A percentile compares a stretch with the other conserved stretches of the same genome.
These are phyloP conservation scores for Crocallis elinguaria DNA, from an alignment of 2,888 invertebrate species.

Conservation along the genomic window DNA sequence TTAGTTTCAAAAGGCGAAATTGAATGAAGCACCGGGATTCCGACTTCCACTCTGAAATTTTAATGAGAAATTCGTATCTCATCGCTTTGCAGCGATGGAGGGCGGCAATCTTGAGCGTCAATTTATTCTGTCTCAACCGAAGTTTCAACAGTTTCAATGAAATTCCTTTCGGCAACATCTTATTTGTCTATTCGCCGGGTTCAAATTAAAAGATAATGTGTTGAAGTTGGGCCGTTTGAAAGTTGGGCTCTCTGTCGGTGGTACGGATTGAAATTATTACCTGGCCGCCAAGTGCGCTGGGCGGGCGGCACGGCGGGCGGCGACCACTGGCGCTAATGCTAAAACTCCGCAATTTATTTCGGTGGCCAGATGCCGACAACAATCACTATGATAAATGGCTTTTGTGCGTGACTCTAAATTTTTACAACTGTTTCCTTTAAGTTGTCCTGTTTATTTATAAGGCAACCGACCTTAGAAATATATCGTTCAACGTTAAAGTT, in stretches of 20 bases:
- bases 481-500: slow-evolving; percentile 25
- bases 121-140: slow-evolving; percentile 67
- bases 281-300: slow-evolving; percentile 53
- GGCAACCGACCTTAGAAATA: slow-evolving; percentile 29
- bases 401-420: slow-evolving; percentile 63
- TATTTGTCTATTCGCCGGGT: slow-evolving; percentile 67
- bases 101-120: slow-evolving; percentile 64
- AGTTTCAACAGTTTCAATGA: slow-evolving; percentile 62
- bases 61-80: slow-evolving; percentile 81
- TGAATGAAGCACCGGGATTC: slow-evolving; percentile 68
- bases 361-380: slow-evolving; percentile 73
- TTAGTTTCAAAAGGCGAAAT: slow-evolving; percentile 77
- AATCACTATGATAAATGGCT: slow-evolving; percentile 72
- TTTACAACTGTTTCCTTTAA: slow-evolving; percentile 53
- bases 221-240: slow-evolving; percentile 73
- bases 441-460: slow-evolving; percentile 34
- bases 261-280: slow-evolving; percentile 81
- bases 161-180: slow-evolving; percentile 63
- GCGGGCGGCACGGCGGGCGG: slow-evolving; percentile 5
- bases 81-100: slow-evolving; percentile 65
- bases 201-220: slow-evolving; percentile 78
- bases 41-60: slow-evolving; percentile 71
- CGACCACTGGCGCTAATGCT: slow-evolving; percentile 54
- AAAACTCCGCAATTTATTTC: slow-evolving; percentile 77
- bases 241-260: slow-evolving; percentile 55